Evolutionary conservation across 2,113 vertebrate genomes (phyloP), one percentile per base, ranked within the genome.

Genomic region (Pedetes capensis): DNA sequence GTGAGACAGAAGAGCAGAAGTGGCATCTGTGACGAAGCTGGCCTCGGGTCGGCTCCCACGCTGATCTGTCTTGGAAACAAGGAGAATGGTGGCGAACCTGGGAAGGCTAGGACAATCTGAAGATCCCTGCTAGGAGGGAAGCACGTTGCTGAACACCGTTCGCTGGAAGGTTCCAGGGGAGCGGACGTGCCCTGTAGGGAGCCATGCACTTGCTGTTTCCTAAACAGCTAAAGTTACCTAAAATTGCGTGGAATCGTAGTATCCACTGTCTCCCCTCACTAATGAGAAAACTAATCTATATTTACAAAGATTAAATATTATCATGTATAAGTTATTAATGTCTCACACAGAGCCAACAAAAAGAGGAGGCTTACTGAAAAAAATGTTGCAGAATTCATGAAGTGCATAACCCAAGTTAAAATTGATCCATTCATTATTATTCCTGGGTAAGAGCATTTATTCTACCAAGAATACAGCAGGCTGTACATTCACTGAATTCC

Each of bases 1-100:
- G 29, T 5, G 3, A 42, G 6, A 18, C 1, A 13, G 22, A 5
- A 61, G 7, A n/a, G n/a, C n/a, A n/a, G n/a, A n/a, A n/a, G n/a
- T n/a, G n/a, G n/a, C n/a, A 32, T 42, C 20, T 39, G 34, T 7
- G 76, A n/a, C 6, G 39, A 68, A 74, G 57, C 49, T 18, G 27
- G n/a, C n/a, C n/a, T n/a, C n/a, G n/a, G n/a, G n/a, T n/a, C n/a
- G n/a, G 32, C 42, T 37, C 47, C 4, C 72, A 59, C 8, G 22
- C 34, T 34, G 23, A 20, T 8, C 25, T 29, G 39, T 5, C 53
- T 18, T 34, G 10, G 47, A 72, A 23, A 37, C 27, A 39, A 81
- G 25, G 59, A 44, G 74, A 37, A 12, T 2, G 44, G 8, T 27
- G 29, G 20, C 69, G 37, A 74, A 74, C 37, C 37, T 61, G 4